These are phyloP conservation scores for Druceiella hillmani DNA, from an alignment of 2,888 invertebrate genomes.

Conservation along the genomic window DNA sequence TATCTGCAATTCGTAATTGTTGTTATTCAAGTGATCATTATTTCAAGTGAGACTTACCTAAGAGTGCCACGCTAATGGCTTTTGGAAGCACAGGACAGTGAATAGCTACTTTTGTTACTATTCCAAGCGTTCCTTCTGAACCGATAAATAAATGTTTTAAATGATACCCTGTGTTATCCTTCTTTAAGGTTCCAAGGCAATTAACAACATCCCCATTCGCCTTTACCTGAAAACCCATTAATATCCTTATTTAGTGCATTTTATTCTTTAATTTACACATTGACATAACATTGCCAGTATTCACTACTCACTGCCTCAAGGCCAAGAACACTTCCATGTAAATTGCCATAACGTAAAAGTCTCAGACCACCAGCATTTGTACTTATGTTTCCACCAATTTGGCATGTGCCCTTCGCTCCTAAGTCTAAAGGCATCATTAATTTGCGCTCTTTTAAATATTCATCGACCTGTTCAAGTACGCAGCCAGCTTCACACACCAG, in stretches of 20 bases:
- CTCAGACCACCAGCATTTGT: slow-evolving; percentile 96
- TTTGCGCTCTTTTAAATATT: slow-evolving; percentile 62
- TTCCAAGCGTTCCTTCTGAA: slow-evolving; percentile 93
- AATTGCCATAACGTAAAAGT: slow-evolving; percentile 90
- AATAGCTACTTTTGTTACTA: slow-evolving; percentile 89
- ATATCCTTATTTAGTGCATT: too few species aligned
- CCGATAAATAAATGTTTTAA: slow-evolving; percentile 96
- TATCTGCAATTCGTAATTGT: not conserved
- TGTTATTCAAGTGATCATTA: too few species aligned
- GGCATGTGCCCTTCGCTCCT: slow-evolving; percentile 94
- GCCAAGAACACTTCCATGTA: slow-evolving; percentile 88
- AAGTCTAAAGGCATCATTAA: slow-evolving; percentile 94
- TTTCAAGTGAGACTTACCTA: slow-evolving; percentile 63
- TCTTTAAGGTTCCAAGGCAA: slow-evolving; percentile 79
- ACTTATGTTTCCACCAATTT: slow-evolving; percentile 93
- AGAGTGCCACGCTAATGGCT: slow-evolving; percentile 79
- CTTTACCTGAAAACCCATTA: slow-evolving; percentile 65
- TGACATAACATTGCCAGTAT: too few species aligned
- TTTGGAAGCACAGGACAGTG: slow-evolving; percentile 83
- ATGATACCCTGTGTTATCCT: slow-evolving; percentile 98
- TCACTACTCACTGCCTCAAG: slow-evolving; percentile 83
- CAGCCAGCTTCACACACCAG: slow-evolving; percentile 91
- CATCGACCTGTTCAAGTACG: slow-evolving; percentile 80
- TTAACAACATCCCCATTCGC: slow-evolving; percentile 84
- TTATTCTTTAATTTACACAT: too few species aligned